A percentile compares a stretch with the other conserved stretches of the same genome.
Conservation (phyloP, 2,113 vertebrate species). For the Crocuta crocuta region DNA sequence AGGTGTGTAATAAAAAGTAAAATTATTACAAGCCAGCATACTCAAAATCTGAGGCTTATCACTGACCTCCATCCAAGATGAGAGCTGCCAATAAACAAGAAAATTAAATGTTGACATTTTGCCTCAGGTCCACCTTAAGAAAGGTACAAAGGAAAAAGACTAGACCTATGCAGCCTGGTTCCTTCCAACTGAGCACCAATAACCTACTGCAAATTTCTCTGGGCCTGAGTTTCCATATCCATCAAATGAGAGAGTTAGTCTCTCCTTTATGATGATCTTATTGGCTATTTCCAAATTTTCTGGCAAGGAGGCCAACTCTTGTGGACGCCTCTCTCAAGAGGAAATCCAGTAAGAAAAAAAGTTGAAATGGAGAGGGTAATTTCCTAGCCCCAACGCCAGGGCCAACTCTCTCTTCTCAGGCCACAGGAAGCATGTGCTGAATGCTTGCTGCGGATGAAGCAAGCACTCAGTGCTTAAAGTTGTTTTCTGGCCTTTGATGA, state of each 20-base stretch:
- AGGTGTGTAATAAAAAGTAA: neutral
- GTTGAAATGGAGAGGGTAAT: neutral
- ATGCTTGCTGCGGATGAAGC: neutral
- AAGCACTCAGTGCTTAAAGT: neutral
- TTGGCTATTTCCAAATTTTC: neutral
- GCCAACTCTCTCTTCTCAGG: neutral
- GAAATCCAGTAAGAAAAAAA: neutral
- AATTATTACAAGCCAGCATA: slow-evolving; percentile 19
- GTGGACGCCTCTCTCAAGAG: neutral
- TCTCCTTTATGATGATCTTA: neutral
- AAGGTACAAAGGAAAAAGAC: neutral
- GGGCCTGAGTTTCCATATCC: neutral
- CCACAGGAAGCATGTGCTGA: neutral
- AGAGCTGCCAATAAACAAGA: neutral
- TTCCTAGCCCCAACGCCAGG: neutral
- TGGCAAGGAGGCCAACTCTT: neutral
- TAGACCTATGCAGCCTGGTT: neutral
- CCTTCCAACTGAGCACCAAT: neutral
- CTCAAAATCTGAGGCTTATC: neutral
- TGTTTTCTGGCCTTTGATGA: neutral
- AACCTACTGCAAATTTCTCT: neutral
- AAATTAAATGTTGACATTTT: slow-evolving; percentile 7
- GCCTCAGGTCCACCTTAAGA: neutral
- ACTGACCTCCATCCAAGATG: slow-evolving; percentile 9
- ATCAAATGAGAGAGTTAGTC: neutral